A percentile compares a stretch with the other conserved stretches of the same genome.
Conservation (phyloP, 1,140 invertebrate genomes). For the Scaptomyza pallida region DNA sequence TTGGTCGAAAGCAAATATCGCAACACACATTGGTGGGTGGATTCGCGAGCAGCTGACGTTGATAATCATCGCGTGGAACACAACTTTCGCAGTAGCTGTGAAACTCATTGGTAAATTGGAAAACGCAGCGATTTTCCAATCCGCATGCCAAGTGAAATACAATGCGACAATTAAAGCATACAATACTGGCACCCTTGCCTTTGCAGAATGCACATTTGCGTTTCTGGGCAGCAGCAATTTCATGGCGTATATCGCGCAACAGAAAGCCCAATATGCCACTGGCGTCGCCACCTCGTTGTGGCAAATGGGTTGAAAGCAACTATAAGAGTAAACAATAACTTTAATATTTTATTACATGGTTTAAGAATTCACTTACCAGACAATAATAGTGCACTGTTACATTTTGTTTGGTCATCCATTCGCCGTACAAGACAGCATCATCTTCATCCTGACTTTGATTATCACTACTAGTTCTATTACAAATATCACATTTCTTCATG, state of each 20-base stretch:
- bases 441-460: too few relatives aligned
- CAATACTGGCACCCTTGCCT: constrained; percentile 39
- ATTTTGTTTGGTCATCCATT: constrained; percentile 56
- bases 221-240: constrained; percentile 27
- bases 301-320: constrained; percentile 65
- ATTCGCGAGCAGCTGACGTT: constrained; percentile 13
- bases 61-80: constrained; percentile 44
- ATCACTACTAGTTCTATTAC: constrained; percentile 5
- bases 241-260: constrained; percentile 61
- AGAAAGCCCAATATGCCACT: constrained; percentile 70
- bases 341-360: background rate
- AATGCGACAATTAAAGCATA: constrained; percentile 47
- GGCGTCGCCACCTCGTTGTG: constrained; percentile 59
- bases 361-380: constrained; percentile 48
- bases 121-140: constrained; percentile 24
- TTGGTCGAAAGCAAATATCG: constrained; percentile 48
- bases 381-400: constrained; percentile 72
- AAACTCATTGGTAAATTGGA: constrained; percentile 47
- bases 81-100: constrained; percentile 51
- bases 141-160: constrained; percentile 59
- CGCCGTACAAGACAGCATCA: constrained; percentile 49
- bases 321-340: constrained; percentile 1
- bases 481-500: constrained; percentile 53
- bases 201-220: constrained; percentile 54
- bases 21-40: constrained; percentile 33